Evolutionary conservation across 1,140 invertebrate genomes (phyloP).

Genomic region (Steinernema khuongi): DNA sequence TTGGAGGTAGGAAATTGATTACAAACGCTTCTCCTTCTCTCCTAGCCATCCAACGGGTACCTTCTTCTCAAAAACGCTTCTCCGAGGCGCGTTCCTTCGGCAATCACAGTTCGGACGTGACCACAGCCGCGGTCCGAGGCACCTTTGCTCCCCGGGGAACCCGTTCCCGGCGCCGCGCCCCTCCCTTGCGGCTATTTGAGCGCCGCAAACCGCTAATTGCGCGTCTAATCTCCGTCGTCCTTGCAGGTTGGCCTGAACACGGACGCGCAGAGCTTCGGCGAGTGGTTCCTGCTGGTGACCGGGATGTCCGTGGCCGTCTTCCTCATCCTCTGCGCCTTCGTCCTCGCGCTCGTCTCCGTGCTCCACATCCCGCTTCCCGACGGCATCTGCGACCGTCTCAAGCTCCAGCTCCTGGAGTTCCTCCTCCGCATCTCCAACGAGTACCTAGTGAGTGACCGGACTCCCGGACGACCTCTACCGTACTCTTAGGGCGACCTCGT

Average conservation of each 20-base stretch:
- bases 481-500: conserved; percentile 45
- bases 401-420: conserved; percentile 51
- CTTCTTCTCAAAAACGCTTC: neutral
- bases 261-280: neutral
- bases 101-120: neutral
- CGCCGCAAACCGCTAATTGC: neutral
- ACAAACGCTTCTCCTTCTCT: neutral
- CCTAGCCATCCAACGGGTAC: neutral
- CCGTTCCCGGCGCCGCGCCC: neutral
- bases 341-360: conserved; percentile 37
- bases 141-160: neutral
- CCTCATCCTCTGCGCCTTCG: conserved; percentile 36
- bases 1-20: too few species aligned
- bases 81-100: neutral
- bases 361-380: conserved; percentile 48
- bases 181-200: neutral
- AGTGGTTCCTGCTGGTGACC: neutral
- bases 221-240: neutral
- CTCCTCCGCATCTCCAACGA: conserved; percentile 22
- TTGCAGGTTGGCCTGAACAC: neutral
- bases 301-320: conserved; percentile 21
- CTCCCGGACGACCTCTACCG: too few species aligned
- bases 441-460: too few species aligned
- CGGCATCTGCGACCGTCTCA: conserved; percentile 47
- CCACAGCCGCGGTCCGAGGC: neutral